Evolutionary conservation across 2,888 invertebrate species (phyloP), one percentile per base, ranked within the genome.

Genomic region (Cheilosia variabilis): DNA sequence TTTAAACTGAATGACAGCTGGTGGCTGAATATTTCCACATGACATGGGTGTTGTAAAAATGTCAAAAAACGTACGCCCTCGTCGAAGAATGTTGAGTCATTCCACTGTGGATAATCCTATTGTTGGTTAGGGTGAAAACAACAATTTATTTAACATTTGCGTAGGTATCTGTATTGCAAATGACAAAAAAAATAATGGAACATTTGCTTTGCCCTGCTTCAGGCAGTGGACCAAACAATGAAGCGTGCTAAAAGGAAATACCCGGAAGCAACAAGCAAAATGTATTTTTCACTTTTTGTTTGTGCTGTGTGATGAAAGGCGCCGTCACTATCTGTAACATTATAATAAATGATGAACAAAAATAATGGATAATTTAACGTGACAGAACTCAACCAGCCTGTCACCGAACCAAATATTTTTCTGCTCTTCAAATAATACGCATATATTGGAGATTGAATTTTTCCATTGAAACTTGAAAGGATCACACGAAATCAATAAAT

Each of bases 361-460:
- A 53, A 55, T 31, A 37, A 17, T 4, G 60, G 77, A 52, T 53
- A 68, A 43, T 13, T 52, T 41, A 24, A 75, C 37, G 58, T 66
- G 22, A 13, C 13, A 37, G 3, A 10, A 37, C 13, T 37, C 10
- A 3, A 37, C 2, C 34, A 10, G 37, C 13, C 13, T 37, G 13
- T 13, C 37, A 37, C 10, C 37, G 13, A 37, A 37, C 13, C 4
- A 9, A 47, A 17, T 47, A 17, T 2, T 9, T 17, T 17, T 47
- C 1, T 17, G 6, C n/a, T 47, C 2, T n/a, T 47, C 17, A 47
- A 17, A n/a, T 47, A 47, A 47, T 53, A 31, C 9, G 5, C 27
- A 27, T 2, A 13, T 13, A 37, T 37, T 13, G 4, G 37, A 37
- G 13, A 37, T 13, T 13, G 13, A 13, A 37, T 53, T 55, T 58